Evolutionary conservation across 2,888 invertebrate genomes (phyloP).

Genomic region (Ormyrus pomaceus): DNA sequence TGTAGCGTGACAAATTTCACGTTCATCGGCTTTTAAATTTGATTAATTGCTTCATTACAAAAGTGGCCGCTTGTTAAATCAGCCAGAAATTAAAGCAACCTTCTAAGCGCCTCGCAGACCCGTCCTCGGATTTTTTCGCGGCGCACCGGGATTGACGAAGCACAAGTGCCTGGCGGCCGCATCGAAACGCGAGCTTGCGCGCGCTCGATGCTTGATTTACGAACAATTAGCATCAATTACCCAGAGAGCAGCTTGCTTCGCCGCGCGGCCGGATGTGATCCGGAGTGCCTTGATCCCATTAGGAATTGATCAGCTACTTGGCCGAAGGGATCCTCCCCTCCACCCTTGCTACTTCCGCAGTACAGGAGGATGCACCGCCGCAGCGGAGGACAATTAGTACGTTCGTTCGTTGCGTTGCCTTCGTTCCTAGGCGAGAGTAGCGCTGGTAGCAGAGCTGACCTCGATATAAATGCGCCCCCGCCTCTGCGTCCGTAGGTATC

Average conservation of each 20-base stretch:
- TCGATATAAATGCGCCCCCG: not conserved
- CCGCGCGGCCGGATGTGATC: constrained; percentile 39
- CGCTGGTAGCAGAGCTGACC: not conserved
- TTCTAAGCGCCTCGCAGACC: too few relatives aligned
- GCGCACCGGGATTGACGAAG: too few relatives aligned
- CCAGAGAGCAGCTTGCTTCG: not conserved
- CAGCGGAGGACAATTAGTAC: constrained; percentile 42
- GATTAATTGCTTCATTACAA: too few relatives aligned
- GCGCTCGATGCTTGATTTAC: constrained; percentile 16
- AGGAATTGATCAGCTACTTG: constrained; percentile 55
- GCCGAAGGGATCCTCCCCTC: constrained; percentile 29
- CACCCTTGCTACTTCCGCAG: not conserved
- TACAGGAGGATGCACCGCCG: constrained; percentile 19
- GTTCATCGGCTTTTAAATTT: too few relatives aligned
- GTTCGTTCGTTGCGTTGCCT: constrained; percentile 42
- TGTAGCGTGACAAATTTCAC: too few relatives aligned
- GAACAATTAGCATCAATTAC: constrained; percentile 55
- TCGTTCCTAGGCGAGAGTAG: not conserved
- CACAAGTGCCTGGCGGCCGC: too few relatives aligned
- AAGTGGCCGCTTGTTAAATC: too few relatives aligned
- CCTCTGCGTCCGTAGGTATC: too few relatives aligned
- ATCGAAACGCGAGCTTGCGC: too few relatives aligned
- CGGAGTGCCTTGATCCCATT: constrained; percentile 53
- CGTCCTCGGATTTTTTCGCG: too few relatives aligned
- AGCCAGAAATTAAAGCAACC: too few relatives aligned